These are phyloP conservation scores for Gonioctena quinquepunctata DNA, from an alignment of 1,140 invertebrate genomes.

Conservation along the genomic window DNA sequence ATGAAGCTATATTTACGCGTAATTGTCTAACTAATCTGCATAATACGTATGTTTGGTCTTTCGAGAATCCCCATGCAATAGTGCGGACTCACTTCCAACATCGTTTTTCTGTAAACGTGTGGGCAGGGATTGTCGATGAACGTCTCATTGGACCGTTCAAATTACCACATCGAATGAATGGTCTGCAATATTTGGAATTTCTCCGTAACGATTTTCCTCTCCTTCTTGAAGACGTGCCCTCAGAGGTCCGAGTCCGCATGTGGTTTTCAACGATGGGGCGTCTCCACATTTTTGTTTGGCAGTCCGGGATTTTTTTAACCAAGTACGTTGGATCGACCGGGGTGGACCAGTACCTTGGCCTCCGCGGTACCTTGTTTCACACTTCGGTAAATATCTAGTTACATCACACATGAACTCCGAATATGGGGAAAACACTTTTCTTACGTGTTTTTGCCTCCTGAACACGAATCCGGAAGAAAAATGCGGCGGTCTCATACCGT, in stretches of 20 bases:
- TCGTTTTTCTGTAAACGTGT: background rate
- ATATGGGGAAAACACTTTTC: too few relatives aligned
- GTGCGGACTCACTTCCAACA: background rate
- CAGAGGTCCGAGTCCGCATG: conserved; percentile 2
- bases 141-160: background rate
- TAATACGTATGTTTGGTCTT: background rate
- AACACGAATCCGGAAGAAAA: too few relatives aligned
- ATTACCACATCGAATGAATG: background rate
- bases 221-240: conserved; percentile 9
- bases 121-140: too few relatives aligned
- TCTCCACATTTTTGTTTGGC: conserved; percentile 11
- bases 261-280: conserved; percentile 25
- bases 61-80: conserved; percentile 10
- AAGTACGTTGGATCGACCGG: conserved; percentile 13
- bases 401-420: too few relatives aligned
- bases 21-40: background rate
- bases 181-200: too few relatives aligned
- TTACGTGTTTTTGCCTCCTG: too few relatives aligned
- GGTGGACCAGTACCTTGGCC: too few relatives aligned
- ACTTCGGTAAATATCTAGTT: too few relatives aligned
- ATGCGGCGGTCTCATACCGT: too few relatives aligned
- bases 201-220: too few relatives aligned
- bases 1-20: background rate
- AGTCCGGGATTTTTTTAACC: background rate
- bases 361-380: too few relatives aligned